phyloP scores from a whole-genome alignment of 2,888 invertebrate species.

The Aelia acuminata region DNA sequence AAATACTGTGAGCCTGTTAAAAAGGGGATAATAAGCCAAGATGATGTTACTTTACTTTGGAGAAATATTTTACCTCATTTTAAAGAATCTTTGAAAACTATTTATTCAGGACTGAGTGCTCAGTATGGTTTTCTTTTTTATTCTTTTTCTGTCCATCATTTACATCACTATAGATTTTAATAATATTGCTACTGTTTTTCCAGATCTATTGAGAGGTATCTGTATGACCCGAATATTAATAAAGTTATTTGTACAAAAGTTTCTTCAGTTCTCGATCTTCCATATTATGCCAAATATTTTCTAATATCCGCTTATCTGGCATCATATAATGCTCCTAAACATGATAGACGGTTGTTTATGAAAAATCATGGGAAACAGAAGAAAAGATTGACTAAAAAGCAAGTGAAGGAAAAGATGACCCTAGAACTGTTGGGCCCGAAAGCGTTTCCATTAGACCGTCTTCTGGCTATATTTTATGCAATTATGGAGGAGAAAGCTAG shows the following conservation, averaged over 20 bases:
- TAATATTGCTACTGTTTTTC: not conserved
- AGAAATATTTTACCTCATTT: slow-evolving; percentile 83
- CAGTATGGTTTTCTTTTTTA: slow-evolving; percentile 53
- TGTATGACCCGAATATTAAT: slow-evolving; percentile 56
- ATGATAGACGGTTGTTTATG: slow-evolving; percentile 88
- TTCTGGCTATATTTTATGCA: slow-evolving; percentile 90
- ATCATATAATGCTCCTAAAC: slow-evolving; percentile 91
- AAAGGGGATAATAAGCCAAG: slow-evolving; percentile 75
- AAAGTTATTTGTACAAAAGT: slow-evolving; percentile 64
- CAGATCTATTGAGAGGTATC: slow-evolving; percentile 49
- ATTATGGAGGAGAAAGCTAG: slow-evolving; percentile 88
- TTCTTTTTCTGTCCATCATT: slow-evolving; percentile 70
- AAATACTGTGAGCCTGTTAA: slow-evolving; percentile 86
- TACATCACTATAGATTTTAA: not conserved
- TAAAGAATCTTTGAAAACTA: slow-evolving; percentile 80
- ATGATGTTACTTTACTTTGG: slow-evolving; percentile 83
- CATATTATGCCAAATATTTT: slow-evolving; percentile 90
- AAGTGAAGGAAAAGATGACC: slow-evolving; percentile 73
- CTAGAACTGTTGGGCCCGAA: slow-evolving; percentile 84
- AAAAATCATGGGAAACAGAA: slow-evolving; percentile 78
- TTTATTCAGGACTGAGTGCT: slow-evolving; percentile 77
- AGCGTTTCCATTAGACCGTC: slow-evolving; percentile 83
- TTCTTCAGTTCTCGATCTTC: slow-evolving; percentile 81
- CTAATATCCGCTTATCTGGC: slow-evolving; percentile 92
- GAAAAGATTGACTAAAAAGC: slow-evolving; percentile 74